These are phyloP conservation scores for Leucoraja erinaceus DNA, from an alignment of 2,113 vertebrate genomes.

Conservation along the genomic window DNA sequence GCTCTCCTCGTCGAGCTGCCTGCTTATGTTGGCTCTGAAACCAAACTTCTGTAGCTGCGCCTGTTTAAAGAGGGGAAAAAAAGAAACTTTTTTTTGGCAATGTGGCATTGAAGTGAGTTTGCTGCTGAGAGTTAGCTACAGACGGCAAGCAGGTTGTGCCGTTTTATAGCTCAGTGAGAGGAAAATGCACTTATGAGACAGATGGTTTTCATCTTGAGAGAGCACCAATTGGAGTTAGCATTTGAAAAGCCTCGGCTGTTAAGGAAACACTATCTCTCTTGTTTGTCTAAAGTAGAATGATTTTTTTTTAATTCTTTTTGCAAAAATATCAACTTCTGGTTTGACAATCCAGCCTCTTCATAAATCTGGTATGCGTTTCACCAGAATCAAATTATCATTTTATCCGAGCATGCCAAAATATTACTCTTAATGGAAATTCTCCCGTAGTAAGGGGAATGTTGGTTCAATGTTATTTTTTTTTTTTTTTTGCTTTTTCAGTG, in stretches of 20 bases:
- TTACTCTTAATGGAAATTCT: conserved; percentile 22
- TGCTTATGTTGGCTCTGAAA: not conserved
- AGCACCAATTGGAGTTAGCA: not conserved
- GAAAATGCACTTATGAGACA: not conserved
- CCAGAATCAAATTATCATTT: conserved; percentile 8
- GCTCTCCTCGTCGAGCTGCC: not conserved
- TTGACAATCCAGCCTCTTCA: conserved; percentile 30
- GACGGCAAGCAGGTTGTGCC: not conserved
- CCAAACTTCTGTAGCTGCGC: not conserved
- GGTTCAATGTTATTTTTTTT: not conserved
- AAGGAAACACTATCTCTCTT: conserved; percentile 29
- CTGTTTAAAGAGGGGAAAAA: not conserved
- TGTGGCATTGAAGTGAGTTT: conserved; percentile 4
- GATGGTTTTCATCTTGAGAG: conserved; percentile 32
- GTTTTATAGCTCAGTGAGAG: not conserved
- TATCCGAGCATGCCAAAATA: not conserved
- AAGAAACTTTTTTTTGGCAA: not conserved
- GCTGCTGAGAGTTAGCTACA: not conserved
- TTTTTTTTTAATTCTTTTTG: not conserved
- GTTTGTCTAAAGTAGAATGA: conserved; percentile 25
- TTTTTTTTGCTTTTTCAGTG: conserved; percentile 29
- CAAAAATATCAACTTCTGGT: conserved; percentile 29
- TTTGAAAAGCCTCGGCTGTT: not conserved
- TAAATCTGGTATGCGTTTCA: conserved; percentile 19
- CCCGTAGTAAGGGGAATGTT: not conserved